Percentiles rank a stretch among this genome's conserved stretches.
These are phyloP conservation scores for Petrolisthes manimaculis DNA, from an alignment of 2,888 invertebrate genomes.

Conservation along the genomic window DNA sequence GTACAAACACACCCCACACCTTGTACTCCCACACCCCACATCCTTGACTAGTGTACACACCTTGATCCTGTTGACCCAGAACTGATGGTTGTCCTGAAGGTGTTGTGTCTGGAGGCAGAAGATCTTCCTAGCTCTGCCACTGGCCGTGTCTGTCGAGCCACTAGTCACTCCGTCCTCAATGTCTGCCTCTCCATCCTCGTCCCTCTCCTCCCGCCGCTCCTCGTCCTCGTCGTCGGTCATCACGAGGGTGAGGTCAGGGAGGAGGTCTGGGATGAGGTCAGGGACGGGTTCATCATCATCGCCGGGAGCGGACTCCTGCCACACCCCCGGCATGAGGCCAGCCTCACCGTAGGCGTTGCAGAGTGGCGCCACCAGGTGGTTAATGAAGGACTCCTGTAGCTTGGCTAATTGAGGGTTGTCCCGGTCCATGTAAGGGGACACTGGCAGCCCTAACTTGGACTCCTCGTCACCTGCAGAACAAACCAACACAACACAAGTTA, in stretches of 20 bases:
- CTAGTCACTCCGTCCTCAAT: slow-evolving; percentile 51
- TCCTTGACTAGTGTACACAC: slow-evolving; percentile 63
- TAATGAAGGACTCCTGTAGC: slow-evolving; percentile 76
- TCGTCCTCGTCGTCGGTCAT: slow-evolving; percentile 49
- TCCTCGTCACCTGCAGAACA: slow-evolving; percentile 74
- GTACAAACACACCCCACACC: too few relatives aligned
- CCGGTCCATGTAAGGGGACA: slow-evolving; percentile 76
- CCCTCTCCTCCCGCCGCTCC: slow-evolving; percentile 65
- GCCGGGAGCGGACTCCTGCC: slow-evolving; percentile 68
- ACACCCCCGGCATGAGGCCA: slow-evolving; percentile 72
- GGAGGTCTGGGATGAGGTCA: slow-evolving; percentile 42
- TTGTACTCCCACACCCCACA: too few relatives aligned
- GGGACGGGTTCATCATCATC: slow-evolving; percentile 60
- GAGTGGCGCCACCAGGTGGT: slow-evolving; percentile 75
- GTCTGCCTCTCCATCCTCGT: slow-evolving; percentile 33
- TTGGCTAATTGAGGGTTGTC: slow-evolving; percentile 74
- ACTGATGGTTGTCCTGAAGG: slow-evolving; percentile 72
- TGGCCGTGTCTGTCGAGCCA: slow-evolving; percentile 43
- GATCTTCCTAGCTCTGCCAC: slow-evolving; percentile 67
- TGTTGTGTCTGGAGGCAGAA: slow-evolving; percentile 72
- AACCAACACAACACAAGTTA: neutral
- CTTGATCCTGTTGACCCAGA: slow-evolving; percentile 72
- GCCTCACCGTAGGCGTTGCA: slow-evolving; percentile 73
- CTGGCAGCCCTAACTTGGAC: slow-evolving; percentile 72
- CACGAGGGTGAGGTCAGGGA: slow-evolving; percentile 14